Base-by-base conservation (phyloP, 2,888 invertebrate genomes). In the Dioctria rufipes region DNA sequence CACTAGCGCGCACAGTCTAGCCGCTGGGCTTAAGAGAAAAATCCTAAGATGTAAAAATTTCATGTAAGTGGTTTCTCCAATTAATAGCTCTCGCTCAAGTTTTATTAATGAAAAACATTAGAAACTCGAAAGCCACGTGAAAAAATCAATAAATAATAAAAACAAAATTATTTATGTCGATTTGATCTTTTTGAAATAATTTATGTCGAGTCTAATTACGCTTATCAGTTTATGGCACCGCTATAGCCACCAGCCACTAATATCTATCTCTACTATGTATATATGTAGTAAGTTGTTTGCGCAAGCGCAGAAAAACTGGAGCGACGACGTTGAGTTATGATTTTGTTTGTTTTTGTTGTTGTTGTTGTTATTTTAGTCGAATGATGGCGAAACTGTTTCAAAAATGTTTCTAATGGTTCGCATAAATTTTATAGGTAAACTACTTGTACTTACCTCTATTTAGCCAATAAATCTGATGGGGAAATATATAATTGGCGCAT, bases 121-220 rank as follows among this genome's bases (percentile, higher is more conserved):
- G 54, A 54, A 11, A 54, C 54, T 8, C 54, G 11, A 54, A 54
- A 54, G 4, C 3, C 11, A 54, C 54, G 3, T 8, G 54, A 4
- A 11, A n/a, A 54, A 54, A 11, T 8, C 54, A 8, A 54, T 54
- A 8, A 25, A 25, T 25, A 25, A 54, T 8, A 54, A 54, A 54
- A 54, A 54, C 54, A 46, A 6, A 25, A 11, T n/a, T 54, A 54
- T 46, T 5, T 46, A 46, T 54, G 54, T 54, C 54, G 54, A n/a
- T 4, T 54, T 11, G 54, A 54, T 54, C 54, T 54, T 25, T 54
- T 54, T n/a, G 11, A 54, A 54, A 54, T 54, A 54, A 54, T 54
- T 54, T 11, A 54, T 54, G 54, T 54, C 54, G 54, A n/a, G 11
- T 11, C 54, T 54, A 54, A 54, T 54, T 54, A 54, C 54, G 54